Base-by-base conservation (phyloP, 2,888 invertebrate genomes). In the Diarsia dahlii region DNA sequence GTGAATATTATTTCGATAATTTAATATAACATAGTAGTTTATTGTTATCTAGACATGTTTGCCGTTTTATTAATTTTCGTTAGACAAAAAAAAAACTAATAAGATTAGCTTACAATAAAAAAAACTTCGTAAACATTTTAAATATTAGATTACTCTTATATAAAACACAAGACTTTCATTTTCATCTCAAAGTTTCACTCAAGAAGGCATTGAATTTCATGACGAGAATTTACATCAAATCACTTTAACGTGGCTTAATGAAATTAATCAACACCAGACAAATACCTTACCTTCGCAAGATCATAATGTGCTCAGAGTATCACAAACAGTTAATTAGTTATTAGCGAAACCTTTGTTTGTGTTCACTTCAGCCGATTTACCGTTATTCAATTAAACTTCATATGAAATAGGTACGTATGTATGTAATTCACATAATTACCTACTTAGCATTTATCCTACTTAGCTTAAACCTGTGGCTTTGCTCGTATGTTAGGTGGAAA, bases 301-400 rank as follows among this genome's bases (percentile, higher is more conserved):
- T 69, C 46, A 62, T 74, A 64, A 81, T 65, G 50, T 79, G 62
- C 58, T 85, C 62, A 54, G 9, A 67, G 39, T 67, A 81, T 82
- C 50, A 76, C 65, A 48, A 72, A 66, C 78, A 58, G 58, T 82
- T 77, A 82, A 71, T 82, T 81, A 69, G 70, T 63, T 76, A 71
- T 56, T 63, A 81, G 23, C 12, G 70, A 72, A 85, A 63, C 78
- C 85, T 78, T 83, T 84, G 82, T 84, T 81, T 71, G 77, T 54
- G 58, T 76, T 71, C 71, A 82, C 85, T 71, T 50, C 65, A 71
- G 72, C 73, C 56, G 71, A 80, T 72, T 72, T n/a, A 28, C 64
- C 48, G 50, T 82, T 71, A 82, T 83, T 82, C 34, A 78, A 64
- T 82, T 65, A 58, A 68, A 62, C 72, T 73, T 70, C 58, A 67